Evolutionary conservation across 2,888 invertebrate genomes (phyloP).

Genomic region (Chirona hameri): DNA sequence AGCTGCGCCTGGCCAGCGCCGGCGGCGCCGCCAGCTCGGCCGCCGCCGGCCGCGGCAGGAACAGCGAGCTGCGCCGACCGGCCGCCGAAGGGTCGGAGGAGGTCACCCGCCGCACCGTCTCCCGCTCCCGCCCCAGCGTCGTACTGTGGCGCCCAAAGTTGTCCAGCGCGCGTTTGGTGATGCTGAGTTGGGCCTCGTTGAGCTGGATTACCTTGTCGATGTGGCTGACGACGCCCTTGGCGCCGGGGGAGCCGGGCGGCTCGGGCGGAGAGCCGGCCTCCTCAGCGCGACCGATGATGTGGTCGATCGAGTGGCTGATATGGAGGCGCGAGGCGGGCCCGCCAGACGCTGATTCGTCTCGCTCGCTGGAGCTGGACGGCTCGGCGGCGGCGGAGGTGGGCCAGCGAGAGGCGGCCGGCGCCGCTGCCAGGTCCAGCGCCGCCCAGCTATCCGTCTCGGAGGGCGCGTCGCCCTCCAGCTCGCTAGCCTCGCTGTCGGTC

Average conservation of each 20-base stretch:
- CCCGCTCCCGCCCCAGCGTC: slow-evolving; percentile 23
- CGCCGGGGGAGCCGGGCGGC: slow-evolving; percentile 2
- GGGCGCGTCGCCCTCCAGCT: background rate
- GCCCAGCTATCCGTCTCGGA: slow-evolving; percentile 2
- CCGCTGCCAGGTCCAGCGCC: background rate
- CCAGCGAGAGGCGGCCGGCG: background rate
- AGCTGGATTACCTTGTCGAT: slow-evolving; percentile 29
- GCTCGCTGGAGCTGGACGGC: no score
- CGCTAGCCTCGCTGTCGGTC: background rate
- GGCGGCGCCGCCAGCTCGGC: background rate
- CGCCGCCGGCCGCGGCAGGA: slow-evolving; percentile 4
- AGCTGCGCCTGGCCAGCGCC: slow-evolving; percentile 24
- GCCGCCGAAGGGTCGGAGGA: background rate
- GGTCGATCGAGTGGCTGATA: slow-evolving; percentile 26
- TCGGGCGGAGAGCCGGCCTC: background rate
- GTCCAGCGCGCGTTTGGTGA: slow-evolving; percentile 23
- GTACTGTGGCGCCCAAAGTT: slow-evolving; percentile 27
- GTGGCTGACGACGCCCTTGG: slow-evolving; percentile 9
- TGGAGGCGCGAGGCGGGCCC: background rate
- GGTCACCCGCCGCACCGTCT: background rate
- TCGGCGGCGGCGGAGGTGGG: no score
- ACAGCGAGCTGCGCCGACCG: slow-evolving; percentile 23
- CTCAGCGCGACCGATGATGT: background rate
- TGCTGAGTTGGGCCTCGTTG: slow-evolving; percentile 24
- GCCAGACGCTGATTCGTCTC: background rate